Evolutionary conservation across 1,140 invertebrate species (phyloP), one percentile per base, ranked within the genome.

Genomic region (Anastrepha ludens): DNA sequence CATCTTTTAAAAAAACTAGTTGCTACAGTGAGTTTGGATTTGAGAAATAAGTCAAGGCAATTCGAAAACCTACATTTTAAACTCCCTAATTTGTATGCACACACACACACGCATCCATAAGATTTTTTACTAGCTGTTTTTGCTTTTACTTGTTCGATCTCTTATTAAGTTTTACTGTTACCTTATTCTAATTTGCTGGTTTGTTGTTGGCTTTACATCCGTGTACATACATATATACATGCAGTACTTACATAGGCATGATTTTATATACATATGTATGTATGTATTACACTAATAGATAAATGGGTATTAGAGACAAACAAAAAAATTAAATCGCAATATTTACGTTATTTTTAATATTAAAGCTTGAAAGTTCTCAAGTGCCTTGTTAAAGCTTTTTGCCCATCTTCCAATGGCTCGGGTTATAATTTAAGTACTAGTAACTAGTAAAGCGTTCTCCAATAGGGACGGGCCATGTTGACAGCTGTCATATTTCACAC

Each of bases 301-400:
- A 74, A 13, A 74, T 47, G 3, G 50, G 50, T 3, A 81, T 81
- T 50, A 29, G 29, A 29, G 2, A 74, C 29, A 13, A 55, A 55
- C 55, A 50, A 55, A 44, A 50, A 55, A 20, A 29, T 81, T 47
- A n/a, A 55, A 11, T 55, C 1, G 50, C 11, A 67, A 47, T 74
- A 74, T 86, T 86, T 11, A 86, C 11, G 41, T 55, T 58, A 70
- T 55, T 81, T 81, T 7, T 86, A 60, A 62, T 86, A 86, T 87
- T 87, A 87, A 87, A 87, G 86, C 86, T 47, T 87, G 62, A 87
- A 87, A 87, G 60, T 87, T 67, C 67, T 67, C 47, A 65, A 86
- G 85, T 44, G 58, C 62, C 44, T 86, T 86, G 50, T 86, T 86
- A 86, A 86, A 86, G 85, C 85, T 86, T 81, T 81, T 1, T 50